Percentiles rank a stretch among this genome's conserved stretches.
These are phyloP conservation scores for Osmerus mordax DNA, from an alignment of 2,113 vertebrate species.

Conservation along the genomic window DNA sequence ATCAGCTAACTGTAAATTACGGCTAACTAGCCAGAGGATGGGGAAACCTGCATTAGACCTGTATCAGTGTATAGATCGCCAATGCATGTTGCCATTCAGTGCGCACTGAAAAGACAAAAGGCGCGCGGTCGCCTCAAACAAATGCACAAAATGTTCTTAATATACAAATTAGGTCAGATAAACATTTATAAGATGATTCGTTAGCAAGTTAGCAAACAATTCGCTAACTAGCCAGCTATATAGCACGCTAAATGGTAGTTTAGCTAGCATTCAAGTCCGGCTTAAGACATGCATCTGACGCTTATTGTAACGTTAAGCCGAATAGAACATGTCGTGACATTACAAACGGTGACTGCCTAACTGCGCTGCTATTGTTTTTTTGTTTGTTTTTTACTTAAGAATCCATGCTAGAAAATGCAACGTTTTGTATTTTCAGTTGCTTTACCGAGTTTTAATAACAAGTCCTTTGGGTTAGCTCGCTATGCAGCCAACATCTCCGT, in stretches of 20 bases:
- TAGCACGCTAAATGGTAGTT: slow-evolving; percentile 6
- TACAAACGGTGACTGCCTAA: neutral
- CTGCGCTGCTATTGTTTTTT: too few species aligned
- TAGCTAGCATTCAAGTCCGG: slow-evolving; percentile 6
- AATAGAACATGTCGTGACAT: neutral
- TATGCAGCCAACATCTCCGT: slow-evolving; percentile 3
- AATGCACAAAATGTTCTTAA: neutral
- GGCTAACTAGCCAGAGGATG: slow-evolving; percentile 4
- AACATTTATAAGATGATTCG: neutral
- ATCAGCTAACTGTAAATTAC: neutral
- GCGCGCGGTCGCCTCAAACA: neutral
- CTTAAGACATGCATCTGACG: neutral
- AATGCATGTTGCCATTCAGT: neutral
- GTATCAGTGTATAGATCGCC: neutral
- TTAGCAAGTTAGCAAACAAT: neutral
- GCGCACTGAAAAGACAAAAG: neutral
- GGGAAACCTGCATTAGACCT: too few species aligned
- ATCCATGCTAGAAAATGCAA: neutral
- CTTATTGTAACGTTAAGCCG: neutral
- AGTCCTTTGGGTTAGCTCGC: neutral
- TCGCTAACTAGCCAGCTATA: neutral
- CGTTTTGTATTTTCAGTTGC: neutral
- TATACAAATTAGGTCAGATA: neutral
- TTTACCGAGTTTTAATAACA: neutral
- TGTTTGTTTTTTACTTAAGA: too few species aligned